These are phyloP conservation scores for Netelia virgata DNA, from an alignment of 2,888 invertebrate genomes.

Conservation along the genomic window DNA sequence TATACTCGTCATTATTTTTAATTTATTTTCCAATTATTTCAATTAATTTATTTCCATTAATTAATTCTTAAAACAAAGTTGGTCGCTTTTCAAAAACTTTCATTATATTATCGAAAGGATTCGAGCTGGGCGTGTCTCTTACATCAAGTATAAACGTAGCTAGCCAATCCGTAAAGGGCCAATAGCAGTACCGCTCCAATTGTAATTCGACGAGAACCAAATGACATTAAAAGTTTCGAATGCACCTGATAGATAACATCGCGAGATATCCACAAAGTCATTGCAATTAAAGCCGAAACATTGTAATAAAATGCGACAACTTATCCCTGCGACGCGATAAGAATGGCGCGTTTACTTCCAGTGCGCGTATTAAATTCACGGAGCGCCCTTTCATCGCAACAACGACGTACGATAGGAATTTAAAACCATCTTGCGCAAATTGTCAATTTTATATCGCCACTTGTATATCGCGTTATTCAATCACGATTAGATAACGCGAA, in stretches of 20 bases:
- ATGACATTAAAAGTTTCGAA: neutral
- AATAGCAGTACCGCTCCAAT: neutral
- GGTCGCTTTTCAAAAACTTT: no score
- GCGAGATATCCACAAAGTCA: slow-evolving; percentile 15
- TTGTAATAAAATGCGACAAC: slow-evolving; percentile 32
- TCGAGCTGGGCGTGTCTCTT: no score
- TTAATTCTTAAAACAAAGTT: no score
- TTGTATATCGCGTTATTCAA: slow-evolving; percentile 10
- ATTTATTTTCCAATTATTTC: neutral
- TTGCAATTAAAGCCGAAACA: slow-evolving; percentile 9
- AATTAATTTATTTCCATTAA: no score
- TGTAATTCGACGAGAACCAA: neutral
- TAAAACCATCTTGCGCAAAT: slow-evolving; percentile 11
- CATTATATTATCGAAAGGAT: slow-evolving; percentile 1
- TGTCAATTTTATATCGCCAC: neutral
- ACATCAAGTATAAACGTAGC: neutral
- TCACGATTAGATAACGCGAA: neutral
- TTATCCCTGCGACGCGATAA: slow-evolving; percentile 34
- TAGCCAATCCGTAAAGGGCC: neutral
- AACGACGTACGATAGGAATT: neutral
- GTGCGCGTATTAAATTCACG: slow-evolving; percentile 17
- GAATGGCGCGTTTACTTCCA: slow-evolving; percentile 16
- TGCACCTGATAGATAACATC: neutral
- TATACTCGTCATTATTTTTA: neutral
- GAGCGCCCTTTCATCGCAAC: neutral